Percentiles rank a stretch among this genome's conserved stretches.
phyloP scores from a whole-genome alignment of 2,113 vertebrate genomes.

The Zosterops japonicus region DNA sequence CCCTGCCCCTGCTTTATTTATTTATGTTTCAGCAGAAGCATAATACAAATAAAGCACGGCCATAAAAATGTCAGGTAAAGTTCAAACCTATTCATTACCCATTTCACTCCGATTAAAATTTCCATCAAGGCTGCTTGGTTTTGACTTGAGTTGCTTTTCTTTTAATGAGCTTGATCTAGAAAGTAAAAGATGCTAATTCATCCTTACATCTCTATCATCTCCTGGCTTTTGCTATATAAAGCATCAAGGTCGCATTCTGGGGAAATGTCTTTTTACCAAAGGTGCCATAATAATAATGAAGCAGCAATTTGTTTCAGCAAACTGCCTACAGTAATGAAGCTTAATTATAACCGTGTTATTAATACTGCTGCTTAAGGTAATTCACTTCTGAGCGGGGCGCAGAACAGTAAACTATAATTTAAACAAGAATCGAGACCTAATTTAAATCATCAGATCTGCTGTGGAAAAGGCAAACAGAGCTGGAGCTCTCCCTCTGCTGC shows the following conservation, averaged over 20 bases:
- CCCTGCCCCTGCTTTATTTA: conserved; percentile 37
- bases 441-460: conserved; percentile 79
- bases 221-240: conserved; percentile 81
- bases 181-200: conserved; percentile 82
- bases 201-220: conserved; percentile 78
- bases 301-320: conserved; percentile 87
- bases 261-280: conserved; percentile 86
- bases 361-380: conserved; percentile 86
- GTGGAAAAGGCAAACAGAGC: conserved; percentile 73
- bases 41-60: conserved; percentile 72
- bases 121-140: conserved; percentile 76
- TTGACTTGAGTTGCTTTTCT: conserved; percentile 74
- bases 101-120: conserved; percentile 78
- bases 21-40: conserved; percentile 65
- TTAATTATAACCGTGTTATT: conserved; percentile 87
- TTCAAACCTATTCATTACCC: conserved; percentile 83
- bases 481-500: neutral
- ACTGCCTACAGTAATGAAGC: conserved; percentile 87
- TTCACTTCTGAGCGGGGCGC: conserved; percentile 82
- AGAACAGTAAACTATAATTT: conserved; percentile 87
- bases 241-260: conserved; percentile 84
- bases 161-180: conserved; percentile 79
- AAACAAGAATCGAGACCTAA: conserved; percentile 84
- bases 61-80: conserved; percentile 77
- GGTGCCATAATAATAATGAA: conserved; percentile 87